Conservation (phyloP, 1,140 invertebrate species). For the Dryas iulia region DNA sequence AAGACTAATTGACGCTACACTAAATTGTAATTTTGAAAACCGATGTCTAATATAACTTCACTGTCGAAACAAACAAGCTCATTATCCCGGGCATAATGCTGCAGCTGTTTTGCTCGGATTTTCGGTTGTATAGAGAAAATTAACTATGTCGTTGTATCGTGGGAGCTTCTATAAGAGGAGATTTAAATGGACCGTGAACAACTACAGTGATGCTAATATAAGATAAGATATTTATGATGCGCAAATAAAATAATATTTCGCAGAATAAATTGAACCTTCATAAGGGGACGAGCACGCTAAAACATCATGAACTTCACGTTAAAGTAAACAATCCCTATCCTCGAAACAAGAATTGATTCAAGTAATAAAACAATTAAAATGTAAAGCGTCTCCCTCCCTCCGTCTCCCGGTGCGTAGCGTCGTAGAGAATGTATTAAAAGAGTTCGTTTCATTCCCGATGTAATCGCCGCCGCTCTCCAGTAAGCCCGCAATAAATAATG, state of each 20-base stretch:
- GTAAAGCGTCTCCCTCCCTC: slow-evolving; percentile 9
- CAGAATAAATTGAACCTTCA: no score
- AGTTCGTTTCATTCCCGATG: slow-evolving; percentile 2
- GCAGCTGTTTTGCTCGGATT: neutral
- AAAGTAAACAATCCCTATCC: neutral
- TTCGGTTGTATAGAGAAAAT: neutral
- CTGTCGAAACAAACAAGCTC: no score
- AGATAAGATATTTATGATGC: no score
- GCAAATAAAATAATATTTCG: no score
- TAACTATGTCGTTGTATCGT: neutral
- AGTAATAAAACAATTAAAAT: slow-evolving; percentile 9
- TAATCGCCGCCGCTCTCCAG: neutral
- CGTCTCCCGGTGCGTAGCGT: neutral
- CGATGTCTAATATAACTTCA: no score
- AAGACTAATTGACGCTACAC: no score
- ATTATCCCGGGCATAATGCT: no score
- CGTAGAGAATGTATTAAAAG: neutral
- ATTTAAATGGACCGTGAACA: slow-evolving; percentile 4
- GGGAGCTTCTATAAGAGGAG: slow-evolving; percentile 4
- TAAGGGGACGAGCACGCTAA: neutral
- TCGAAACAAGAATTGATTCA: neutral
- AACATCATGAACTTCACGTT: neutral
- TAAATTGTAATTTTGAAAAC: no score
- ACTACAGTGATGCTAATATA: no score
- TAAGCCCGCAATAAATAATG: slow-evolving; percentile 10